phyloP scores from a whole-genome alignment of 1,140 invertebrate genomes.

The Harpegnathos saltator region DNA sequence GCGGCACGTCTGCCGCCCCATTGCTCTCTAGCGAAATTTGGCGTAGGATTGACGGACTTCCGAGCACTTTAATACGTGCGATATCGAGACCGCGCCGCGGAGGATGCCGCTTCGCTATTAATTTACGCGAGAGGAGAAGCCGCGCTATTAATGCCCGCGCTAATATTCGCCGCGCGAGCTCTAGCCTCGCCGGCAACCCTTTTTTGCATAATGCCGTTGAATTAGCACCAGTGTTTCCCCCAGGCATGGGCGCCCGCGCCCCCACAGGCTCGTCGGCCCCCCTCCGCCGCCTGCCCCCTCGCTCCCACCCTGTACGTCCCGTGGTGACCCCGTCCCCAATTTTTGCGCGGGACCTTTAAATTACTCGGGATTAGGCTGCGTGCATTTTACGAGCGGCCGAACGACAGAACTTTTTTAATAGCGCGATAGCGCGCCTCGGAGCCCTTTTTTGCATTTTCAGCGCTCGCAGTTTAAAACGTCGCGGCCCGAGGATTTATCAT shows the following conservation, averaged over 20 bases:
- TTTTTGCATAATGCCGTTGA: constrained; percentile 76
- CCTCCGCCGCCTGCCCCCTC: constrained; percentile 16
- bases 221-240: constrained; percentile 71
- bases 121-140: constrained; percentile 37
- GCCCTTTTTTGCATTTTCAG: constrained; percentile 77
- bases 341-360: constrained; percentile 77
- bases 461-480: constrained; percentile 48
- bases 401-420: constrained; percentile 80
- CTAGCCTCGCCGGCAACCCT: constrained; percentile 73
- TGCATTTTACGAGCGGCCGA: constrained; percentile 78
- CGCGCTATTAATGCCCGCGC: constrained; percentile 49
- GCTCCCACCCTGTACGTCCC: too few species aligned
- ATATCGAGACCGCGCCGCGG: too few species aligned
- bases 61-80: too few species aligned
- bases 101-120: constrained; percentile 26
- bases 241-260: constrained; percentile 3
- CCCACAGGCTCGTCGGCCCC: constrained; percentile 22
- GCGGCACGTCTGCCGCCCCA: too few species aligned
- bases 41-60: too few species aligned
- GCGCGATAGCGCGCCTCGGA: constrained; percentile 65
- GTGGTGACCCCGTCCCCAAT: constrained; percentile 59
- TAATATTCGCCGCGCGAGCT: constrained; percentile 50
- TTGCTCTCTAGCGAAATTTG: too few species aligned
- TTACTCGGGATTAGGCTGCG: constrained; percentile 78
- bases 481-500: constrained; percentile 62